Base-by-base conservation (phyloP, 2,888 invertebrate genomes). In the Sphaerophoria taeniata region DNA sequence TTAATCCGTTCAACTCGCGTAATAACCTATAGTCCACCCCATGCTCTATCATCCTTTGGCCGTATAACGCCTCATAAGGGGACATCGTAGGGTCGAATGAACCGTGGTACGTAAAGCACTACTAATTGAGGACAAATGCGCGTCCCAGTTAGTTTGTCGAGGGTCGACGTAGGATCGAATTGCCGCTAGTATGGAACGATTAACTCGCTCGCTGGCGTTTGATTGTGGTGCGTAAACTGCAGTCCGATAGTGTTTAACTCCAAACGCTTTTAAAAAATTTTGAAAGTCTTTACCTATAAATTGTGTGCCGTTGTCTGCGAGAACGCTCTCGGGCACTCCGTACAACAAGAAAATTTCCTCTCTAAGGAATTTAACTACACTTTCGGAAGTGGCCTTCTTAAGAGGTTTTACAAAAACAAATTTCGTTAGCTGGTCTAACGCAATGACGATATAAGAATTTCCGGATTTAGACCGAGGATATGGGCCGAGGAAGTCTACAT, bases 191-290 rank as follows among this genome's bases (percentile, higher is more conserved):
- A 9, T 53, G 24, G 24, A 24, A 24, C 24, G 24, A 24, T 24
- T 24, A 24, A 24, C 24, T 24, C 24, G 24, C 24, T 24, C 24
- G 2, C 24, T 24, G 24, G 24, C 24, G 24, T 24, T 24, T 24
- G 24, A 24, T 24, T 24, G 53, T 3, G 53, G 53, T 31, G 24
- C 53, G 31, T 53, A 53, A 7, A 12, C 53, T 53, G 53, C 53
- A 9, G 53, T 53, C 2, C 53, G 53, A 31, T 53, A 53, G 53
- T 53, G 53, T 53, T 53, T 53, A 31, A 53, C 31, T 24, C 53
- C 53, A 9, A 53, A 53, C 24, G 11, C 53, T 9, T 53, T 31
- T 3, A 53, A 24, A 0, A 53, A 9, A 9, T 53, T 53, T 12
- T 53, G 16, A 6, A 53, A 53, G 11, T 7, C 16, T 6, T 31